Evolutionary conservation across 1,140 invertebrate genomes (phyloP).

Genomic region (Drosophila tropicalis): DNA sequence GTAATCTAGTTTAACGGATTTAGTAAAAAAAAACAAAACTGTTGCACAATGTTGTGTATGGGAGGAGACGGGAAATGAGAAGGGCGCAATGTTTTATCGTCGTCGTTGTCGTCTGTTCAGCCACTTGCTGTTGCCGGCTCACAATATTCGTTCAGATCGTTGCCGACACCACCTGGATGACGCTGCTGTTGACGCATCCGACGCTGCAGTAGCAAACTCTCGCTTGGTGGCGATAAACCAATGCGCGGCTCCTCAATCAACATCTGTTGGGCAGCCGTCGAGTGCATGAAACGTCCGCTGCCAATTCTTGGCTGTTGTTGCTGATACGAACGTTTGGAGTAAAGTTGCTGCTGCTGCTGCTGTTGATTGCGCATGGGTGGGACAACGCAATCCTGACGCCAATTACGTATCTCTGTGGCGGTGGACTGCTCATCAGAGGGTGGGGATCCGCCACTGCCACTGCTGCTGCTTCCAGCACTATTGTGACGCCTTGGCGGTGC

Average conservation of each 20-base stretch:
- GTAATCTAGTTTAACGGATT: slow-evolving; percentile 32
- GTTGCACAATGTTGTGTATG: slow-evolving; percentile 6
- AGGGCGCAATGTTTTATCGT: neutral
- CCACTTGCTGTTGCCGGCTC: slow-evolving; percentile 77
- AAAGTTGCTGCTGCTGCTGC: slow-evolving; percentile 13
- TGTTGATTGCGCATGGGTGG: slow-evolving; percentile 49
- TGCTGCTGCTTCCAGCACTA: slow-evolving; percentile 46
- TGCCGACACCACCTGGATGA: slow-evolving; percentile 31
- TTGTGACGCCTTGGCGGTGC: neutral
- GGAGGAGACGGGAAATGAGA: slow-evolving; percentile 1
- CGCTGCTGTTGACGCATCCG: slow-evolving; percentile 83
- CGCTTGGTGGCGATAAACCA: slow-evolving; percentile 92
- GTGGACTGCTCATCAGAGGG: slow-evolving; percentile 72
- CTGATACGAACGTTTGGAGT: slow-evolving; percentile 26
- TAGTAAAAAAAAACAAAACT: slow-evolving; percentile 19
- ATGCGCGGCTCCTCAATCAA: slow-evolving; percentile 83
- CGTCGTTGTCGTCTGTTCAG: slow-evolving; percentile 28
- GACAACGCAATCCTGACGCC: slow-evolving; percentile 69
- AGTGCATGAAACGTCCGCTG: slow-evolving; percentile 61
- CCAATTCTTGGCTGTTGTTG: slow-evolving; percentile 58
- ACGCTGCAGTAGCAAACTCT: slow-evolving; percentile 92
- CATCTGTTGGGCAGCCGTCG: slow-evolving; percentile 52
- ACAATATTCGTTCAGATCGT: slow-evolving; percentile 67
- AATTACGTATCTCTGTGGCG: neutral
- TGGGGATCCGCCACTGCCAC: slow-evolving; percentile 66